Base-by-base conservation (phyloP, 2,888 invertebrate species). In the Ichneumoninae sp. region DNA sequence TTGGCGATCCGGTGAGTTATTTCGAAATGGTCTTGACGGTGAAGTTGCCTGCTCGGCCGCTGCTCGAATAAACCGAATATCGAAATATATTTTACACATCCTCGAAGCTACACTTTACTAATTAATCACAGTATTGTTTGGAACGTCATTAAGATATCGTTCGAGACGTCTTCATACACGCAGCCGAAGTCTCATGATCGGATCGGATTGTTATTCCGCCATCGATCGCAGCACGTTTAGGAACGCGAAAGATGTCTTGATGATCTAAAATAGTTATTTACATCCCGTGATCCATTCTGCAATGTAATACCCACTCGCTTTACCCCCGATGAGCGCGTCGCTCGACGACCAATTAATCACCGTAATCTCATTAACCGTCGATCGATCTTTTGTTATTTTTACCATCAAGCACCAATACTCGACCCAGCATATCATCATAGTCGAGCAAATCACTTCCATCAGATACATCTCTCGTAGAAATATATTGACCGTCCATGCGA, bases 331-430 rank as follows among this genome's bases (percentile, higher is more conserved):
- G 26, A 57, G 57, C 57, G 57, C 57, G 57, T 26, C 26, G 26
- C 57, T 26, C 57, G 13, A 26, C 22, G 57, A 13, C 57, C 22
- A 13, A 57, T 22, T 4, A 57, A 13, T 13, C 22, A 13, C 22
- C 13, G 22, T 26, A 10, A 57, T 47, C 44, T 47, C 8, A 57
- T 10, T 22, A 19, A 26, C 13, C 4, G 22, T 57, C 26, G 1
- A 26, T 22, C 10, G 57, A 26, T 26, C 22, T 26, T 57, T 57
- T 16, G 16, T 47, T 57, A 10, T 26, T 22, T 54, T 26, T 83
- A 87, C 88, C 87, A 81, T 75, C 26, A 87, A 78, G 62, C 87
- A 84, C 40, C 76, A 86, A 65, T 89, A 89, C 50, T 84, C 84
- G 40, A 87, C 52, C 26, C 86, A 47, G n/a, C 88, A 89, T n/a